Base-by-base conservation (phyloP, 2,797 vertebrate species). In the Botia kubotai region DNA sequence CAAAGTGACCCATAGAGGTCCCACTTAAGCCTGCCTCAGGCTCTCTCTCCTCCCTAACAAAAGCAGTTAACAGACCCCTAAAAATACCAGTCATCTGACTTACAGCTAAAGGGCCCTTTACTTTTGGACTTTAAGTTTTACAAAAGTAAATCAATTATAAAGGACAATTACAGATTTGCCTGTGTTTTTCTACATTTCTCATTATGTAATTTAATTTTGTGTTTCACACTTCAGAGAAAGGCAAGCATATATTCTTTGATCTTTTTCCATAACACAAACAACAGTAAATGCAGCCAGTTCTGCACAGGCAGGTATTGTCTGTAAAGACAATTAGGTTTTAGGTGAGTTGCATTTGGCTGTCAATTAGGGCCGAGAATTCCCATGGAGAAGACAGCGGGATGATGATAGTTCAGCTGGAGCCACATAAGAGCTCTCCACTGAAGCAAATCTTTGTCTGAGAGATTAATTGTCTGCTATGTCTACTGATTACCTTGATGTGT, bases 391-490 rank as follows among this genome's bases (percentile, higher is more conserved):
- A 65, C 33, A n/a, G 65, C 19, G 26, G 66, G 36, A 81, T 68
- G 79, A 75, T 75, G 46, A 68, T 66, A 89, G 92, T 90, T 83
- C 85, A 81, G 72, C 67, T 82, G 85, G 85, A 89, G 87, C 84
- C 68, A 86, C 86, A 71, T 4, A 43, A 82, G 60, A 83, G 83
- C 81, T 67, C 82, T 91, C 83, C 82, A 57, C 89, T 82, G 86
- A 87, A 88, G 89, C 89, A 91, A 90, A 91, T 85, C 90, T 82
- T 91, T 89, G 89, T 90, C 87, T 90, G 90, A 91, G 91, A 91
- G 89, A 87, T 86, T 90, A 86, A 92, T 94, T 92, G 93, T 93
- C 88, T 89, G 86, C 81, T 68, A 81, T 88, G 89, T 90, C 91
- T 87, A 88, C 90, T 86, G 90, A 90, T 87, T 90, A 65, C 90